These are phyloP conservation scores for Nixonia krombeini DNA, from an alignment of 1,140 invertebrate genomes.

Conservation along the genomic window DNA sequence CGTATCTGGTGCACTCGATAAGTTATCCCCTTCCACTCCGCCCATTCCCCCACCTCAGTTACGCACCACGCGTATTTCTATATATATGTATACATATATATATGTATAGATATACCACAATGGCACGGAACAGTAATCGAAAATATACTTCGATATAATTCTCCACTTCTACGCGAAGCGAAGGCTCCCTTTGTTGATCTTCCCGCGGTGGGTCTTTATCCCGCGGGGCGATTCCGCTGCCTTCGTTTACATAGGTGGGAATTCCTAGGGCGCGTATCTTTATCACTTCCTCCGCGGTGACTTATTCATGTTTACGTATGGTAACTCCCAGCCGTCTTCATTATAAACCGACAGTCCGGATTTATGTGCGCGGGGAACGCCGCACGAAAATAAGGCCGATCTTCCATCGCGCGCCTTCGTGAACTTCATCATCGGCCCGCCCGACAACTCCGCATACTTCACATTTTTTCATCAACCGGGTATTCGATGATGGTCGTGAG, in stretches of 20 bases:
- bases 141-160: neutral
- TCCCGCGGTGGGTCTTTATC: too few relatives aligned
- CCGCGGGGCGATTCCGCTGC: neutral
- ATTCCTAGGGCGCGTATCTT: constrained; percentile 11
- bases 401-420: constrained; percentile 14
- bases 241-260: constrained; percentile 7
- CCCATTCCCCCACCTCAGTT: too few relatives aligned
- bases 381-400: neutral
- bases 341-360: neutral
- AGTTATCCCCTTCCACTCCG: too few relatives aligned
- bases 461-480: too few relatives aligned
- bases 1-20: too few relatives aligned
- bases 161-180: neutral
- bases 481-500: too few relatives aligned
- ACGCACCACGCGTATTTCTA: too few relatives aligned
- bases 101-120: too few relatives aligned
- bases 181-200: constrained; percentile 1
- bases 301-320: constrained; percentile 3
- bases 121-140: too few relatives aligned
- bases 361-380: neutral
- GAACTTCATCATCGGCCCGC: constrained; percentile 5
- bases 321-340: neutral
- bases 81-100: too few relatives aligned
- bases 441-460: too few relatives aligned
- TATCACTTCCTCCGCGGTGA: constrained; percentile 24